Evolutionary conservation across 2,113 vertebrate genomes (phyloP).

Genomic region (Hippocampus guttulatus): DNA sequence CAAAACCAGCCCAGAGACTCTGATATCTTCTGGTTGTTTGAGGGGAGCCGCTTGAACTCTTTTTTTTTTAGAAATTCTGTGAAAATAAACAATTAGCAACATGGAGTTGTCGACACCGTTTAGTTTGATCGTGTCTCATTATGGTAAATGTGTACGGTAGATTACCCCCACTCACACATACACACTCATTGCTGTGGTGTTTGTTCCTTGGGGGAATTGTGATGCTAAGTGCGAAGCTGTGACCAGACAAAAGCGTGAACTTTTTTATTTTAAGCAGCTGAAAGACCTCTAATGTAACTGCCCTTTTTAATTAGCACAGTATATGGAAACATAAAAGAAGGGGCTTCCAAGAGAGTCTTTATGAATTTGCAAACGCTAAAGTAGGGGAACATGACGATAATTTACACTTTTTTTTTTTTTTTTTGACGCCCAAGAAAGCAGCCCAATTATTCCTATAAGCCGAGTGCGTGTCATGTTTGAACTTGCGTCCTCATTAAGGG

Average conservation of each 20-base stretch:
- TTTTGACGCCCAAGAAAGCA: conserved; percentile 44
- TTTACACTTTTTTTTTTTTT: conserved; percentile 14
- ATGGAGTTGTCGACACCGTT: conserved; percentile 40
- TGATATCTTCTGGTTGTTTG: neutral
- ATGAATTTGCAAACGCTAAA: neutral
- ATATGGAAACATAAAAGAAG: neutral
- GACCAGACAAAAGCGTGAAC: conserved; percentile 15
- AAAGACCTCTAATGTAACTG: neutral
- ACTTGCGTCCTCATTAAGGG: conserved; percentile 64
- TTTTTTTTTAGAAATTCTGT: neutral
- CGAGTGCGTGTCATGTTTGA: conserved; percentile 64
- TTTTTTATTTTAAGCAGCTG: conserved; percentile 14
- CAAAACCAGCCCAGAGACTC: neutral
- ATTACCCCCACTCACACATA: conserved; percentile 18
- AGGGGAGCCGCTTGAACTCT: neutral
- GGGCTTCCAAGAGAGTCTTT: neutral
- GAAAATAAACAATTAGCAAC: conserved; percentile 27
- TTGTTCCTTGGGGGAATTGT: conserved; percentile 43
- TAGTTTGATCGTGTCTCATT: conserved; percentile 51
- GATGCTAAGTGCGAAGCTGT: conserved; percentile 28
- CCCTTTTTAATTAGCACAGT: neutral
- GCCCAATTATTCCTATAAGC: conserved; percentile 63
- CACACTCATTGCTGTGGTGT: conserved; percentile 24
- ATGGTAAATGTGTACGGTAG: conserved; percentile 44
- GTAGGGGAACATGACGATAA: conserved; percentile 7